Conservation (phyloP, 1,140 invertebrate genomes). For the Drosophila willistoni region DNA sequence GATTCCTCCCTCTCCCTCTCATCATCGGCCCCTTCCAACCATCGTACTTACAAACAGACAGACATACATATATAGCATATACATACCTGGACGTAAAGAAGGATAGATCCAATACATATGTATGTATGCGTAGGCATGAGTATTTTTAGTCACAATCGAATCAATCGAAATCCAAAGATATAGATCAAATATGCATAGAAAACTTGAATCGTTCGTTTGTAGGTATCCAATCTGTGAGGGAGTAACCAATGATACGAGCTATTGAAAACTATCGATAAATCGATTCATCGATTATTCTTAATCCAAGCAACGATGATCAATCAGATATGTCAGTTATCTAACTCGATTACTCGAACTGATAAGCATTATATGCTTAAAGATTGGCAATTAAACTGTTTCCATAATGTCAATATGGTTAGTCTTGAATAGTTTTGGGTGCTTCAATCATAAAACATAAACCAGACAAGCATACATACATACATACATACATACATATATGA, state of each 20-base stretch:
- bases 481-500: conserved; percentile 49
- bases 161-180: background rate
- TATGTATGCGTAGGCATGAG: background rate
- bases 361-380: no score
- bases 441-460: conserved; percentile 19
- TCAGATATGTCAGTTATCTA: no score
- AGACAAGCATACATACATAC: no score
- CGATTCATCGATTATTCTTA: conserved; percentile 3
- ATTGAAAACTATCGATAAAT: conserved; percentile 29
- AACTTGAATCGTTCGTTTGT: conserved; percentile 34
- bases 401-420: conserved; percentile 14
- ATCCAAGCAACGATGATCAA: no score
- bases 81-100: background rate
- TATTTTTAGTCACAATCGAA: conserved; percentile 4
- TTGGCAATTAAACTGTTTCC: no score
- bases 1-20: background rate
- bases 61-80: background rate
- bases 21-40: background rate
- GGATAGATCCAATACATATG: background rate
- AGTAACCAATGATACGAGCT: conserved; percentile 2
- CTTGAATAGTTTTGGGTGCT: conserved; percentile 2
- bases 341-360: no score
- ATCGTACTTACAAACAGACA: background rate
- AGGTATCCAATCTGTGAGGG: conserved; percentile 16
- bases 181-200: conserved; percentile 21